These are phyloP conservation scores for Lindbergichthys nudifrons DNA, from an alignment of 2,797 vertebrate genomes.

Conservation along the genomic window DNA sequence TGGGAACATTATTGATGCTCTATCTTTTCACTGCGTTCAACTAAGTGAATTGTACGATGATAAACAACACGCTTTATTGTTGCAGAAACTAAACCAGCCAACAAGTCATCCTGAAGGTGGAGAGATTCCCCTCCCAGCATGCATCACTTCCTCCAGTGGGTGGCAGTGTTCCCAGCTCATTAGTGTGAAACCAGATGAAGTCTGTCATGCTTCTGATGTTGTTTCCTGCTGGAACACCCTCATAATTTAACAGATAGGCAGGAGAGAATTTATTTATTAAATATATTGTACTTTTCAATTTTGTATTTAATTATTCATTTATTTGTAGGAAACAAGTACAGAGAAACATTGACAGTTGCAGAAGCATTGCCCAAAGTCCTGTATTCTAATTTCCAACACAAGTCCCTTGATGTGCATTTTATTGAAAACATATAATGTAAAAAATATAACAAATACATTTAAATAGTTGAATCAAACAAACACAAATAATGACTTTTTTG, in stretches of 20 bases:
- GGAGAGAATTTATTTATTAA: not conserved
- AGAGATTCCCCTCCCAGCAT: not conserved
- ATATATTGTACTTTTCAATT: too few species aligned
- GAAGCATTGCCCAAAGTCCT: too few species aligned
- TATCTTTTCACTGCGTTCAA: conserved; percentile 1
- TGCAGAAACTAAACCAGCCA: not conserved
- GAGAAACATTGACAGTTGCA: too few species aligned
- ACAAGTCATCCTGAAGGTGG: not conserved
- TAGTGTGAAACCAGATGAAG: conserved; percentile 2
- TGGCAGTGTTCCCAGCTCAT: conserved; percentile 65
- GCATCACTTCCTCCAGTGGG: conserved; percentile 68
- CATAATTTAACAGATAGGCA: conserved; percentile 1
- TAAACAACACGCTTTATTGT: conserved; percentile 18
- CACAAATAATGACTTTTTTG: too few species aligned
- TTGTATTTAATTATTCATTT: too few species aligned
- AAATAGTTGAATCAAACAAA: too few species aligned
- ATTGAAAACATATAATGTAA: too few species aligned
- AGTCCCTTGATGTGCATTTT: too few species aligned
- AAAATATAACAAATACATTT: too few species aligned
- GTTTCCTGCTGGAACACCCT: conserved; percentile 24
- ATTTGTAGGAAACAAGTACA: too few species aligned
- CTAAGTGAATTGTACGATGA: not conserved
- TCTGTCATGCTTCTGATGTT: conserved; percentile 24
- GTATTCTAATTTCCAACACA: too few species aligned
- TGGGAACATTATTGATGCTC: conserved; percentile 19